A percentile compares a stretch with the other conserved stretches of the same genome.
These are phyloP conservation scores for Okamejei kenojei DNA, from an alignment of 2,797 vertebrate genomes.

Conservation along the genomic window DNA sequence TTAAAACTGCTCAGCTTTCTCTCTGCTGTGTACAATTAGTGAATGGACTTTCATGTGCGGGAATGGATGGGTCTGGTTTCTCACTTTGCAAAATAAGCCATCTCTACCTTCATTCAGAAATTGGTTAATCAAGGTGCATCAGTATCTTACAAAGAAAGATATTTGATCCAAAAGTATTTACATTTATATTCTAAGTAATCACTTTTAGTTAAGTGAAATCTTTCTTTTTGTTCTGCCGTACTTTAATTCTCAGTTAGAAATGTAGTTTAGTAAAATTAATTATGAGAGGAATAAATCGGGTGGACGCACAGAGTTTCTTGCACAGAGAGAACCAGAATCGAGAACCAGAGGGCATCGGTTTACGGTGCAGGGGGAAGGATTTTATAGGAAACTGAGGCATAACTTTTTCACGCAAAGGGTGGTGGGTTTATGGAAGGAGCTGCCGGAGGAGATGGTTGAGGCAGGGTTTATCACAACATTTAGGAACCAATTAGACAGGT, in stretches of 20 bases:
- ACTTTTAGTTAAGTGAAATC: neutral
- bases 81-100: neutral
- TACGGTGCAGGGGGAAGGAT: too few species aligned
- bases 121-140: neutral
- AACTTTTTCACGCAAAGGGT: too few species aligned
- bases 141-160: neutral
- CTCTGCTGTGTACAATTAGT: neutral
- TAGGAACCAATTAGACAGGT: too few species aligned
- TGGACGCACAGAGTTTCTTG: too few species aligned
- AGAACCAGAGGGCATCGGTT: too few species aligned
- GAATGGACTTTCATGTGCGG: neutral
- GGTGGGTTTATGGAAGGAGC: too few species aligned
- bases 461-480: too few species aligned
- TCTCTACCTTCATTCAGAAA: neutral
- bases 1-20: neutral
- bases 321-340: too few species aligned
- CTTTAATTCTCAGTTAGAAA: neutral
- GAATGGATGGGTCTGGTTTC: neutral
- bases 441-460: too few species aligned
- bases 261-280: too few species aligned
- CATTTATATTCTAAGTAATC: neutral
- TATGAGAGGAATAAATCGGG: too few species aligned
- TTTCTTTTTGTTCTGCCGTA: neutral
- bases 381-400: too few species aligned
- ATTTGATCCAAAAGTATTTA: neutral